phyloP scores from a whole-genome alignment of 2,113 vertebrate genomes.

The Rhinogobius similis region DNA sequence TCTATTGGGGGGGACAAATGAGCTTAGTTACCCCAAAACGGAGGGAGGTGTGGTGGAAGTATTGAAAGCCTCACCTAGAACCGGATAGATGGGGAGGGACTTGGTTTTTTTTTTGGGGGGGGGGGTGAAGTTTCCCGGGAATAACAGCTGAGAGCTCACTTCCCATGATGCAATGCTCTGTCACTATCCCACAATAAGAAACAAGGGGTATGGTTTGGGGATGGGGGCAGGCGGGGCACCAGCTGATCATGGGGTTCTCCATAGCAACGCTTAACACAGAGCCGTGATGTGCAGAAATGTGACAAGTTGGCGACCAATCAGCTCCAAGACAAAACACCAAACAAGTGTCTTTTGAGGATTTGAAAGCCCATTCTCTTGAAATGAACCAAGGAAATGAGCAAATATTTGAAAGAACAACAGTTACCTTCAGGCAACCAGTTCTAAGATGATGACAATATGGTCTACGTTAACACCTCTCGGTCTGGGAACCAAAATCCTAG shows the following conservation, averaged over 20 bases:
- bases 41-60: constrained; percentile 62
- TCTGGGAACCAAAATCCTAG: no score
- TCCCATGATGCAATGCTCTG: constrained; percentile 62
- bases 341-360: background rate
- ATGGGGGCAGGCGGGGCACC: constrained; percentile 27
- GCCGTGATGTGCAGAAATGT: constrained; percentile 29
- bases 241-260: constrained; percentile 53
- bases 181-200: constrained; percentile 36
- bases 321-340: constrained; percentile 7
- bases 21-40: constrained; percentile 75
- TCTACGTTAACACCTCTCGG: background rate
- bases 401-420: background rate
- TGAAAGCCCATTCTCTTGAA: background rate
- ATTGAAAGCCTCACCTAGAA: constrained; percentile 68
- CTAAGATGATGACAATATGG: background rate
- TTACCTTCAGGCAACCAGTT: background rate
- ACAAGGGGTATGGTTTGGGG: constrained; percentile 9
- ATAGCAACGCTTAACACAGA: constrained; percentile 38
- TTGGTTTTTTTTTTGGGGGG: no score
- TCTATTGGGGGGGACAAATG: constrained; percentile 76
- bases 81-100: constrained; percentile 54
- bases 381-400: background rate
- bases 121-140: constrained; percentile 35
- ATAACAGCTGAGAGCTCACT: constrained; percentile 64
- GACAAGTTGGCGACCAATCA: constrained; percentile 26